Evolutionary conservation across 2,797 vertebrate genomes (phyloP).

Genomic region (Xiphorhynchus erythropygius): DNA sequence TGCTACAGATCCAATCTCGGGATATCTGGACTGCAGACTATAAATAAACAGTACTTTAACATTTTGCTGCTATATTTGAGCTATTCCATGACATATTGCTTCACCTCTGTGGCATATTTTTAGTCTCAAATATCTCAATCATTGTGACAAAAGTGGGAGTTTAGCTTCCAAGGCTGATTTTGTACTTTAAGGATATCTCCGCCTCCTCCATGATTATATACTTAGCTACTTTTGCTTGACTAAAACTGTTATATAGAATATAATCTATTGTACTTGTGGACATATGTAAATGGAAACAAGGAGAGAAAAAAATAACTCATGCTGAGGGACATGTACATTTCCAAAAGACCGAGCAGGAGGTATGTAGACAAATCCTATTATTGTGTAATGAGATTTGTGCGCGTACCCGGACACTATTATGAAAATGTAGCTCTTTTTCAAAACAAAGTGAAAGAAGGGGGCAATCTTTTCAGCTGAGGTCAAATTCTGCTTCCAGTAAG

Average conservation of each 20-base stretch:
- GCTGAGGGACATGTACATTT: slow-evolving; percentile 67
- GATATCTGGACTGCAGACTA: background rate
- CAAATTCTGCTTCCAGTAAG: slow-evolving; percentile 69
- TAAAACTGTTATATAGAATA: slow-evolving; percentile 50
- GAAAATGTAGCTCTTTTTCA: slow-evolving; percentile 68
- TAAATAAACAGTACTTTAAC: background rate
- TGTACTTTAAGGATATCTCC: background rate
- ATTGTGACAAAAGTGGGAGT: background rate
- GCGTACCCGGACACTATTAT: slow-evolving; percentile 63
- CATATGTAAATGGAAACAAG: slow-evolving; percentile 65
- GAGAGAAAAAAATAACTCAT: slow-evolving; percentile 22
- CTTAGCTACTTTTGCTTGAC: slow-evolving; percentile 26
- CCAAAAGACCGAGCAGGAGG: slow-evolving; percentile 70
- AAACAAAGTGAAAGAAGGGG: slow-evolving; percentile 58
- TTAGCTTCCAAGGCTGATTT: slow-evolving; percentile 8
- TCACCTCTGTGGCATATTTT: background rate
- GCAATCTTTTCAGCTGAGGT: slow-evolving; percentile 53
- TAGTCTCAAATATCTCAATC: background rate
- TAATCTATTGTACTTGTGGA: slow-evolving; percentile 61
- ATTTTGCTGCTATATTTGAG: background rate
- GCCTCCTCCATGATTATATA: background rate
- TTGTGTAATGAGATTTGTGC: slow-evolving; percentile 74
- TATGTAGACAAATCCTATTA: slow-evolving; percentile 79
- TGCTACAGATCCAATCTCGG: background rate
- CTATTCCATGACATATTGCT: background rate